Evolutionary conservation across 2,113 vertebrate species (phyloP).

Genomic region (Cheirogaleus medius): DNA sequence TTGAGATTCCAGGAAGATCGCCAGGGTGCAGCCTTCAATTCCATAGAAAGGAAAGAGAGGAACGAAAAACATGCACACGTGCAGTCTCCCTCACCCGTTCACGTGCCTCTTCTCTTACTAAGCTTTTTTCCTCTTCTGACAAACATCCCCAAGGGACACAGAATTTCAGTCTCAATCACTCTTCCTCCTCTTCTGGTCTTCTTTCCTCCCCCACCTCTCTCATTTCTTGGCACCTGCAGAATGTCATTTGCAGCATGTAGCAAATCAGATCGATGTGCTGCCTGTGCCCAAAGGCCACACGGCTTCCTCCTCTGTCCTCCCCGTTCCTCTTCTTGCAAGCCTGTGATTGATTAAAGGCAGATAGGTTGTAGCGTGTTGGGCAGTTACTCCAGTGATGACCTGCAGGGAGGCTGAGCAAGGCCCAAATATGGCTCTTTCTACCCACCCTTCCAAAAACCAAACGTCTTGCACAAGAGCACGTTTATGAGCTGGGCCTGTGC

Average conservation of each 20-base stretch:
- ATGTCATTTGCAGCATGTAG: not conserved
- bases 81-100: not conserved
- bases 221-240: not conserved
- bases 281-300: not conserved
- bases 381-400: slow-evolving; percentile 72
- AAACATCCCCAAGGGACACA: not conserved
- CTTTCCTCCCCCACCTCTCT: not conserved
- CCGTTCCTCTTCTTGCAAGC: not conserved
- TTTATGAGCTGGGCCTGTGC: slow-evolving; percentile 78
- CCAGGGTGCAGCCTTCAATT: slow-evolving; percentile 83
- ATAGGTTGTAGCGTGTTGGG: not conserved
- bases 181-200: not conserved
- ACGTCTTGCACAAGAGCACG: slow-evolving; percentile 81
- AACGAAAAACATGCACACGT: slow-evolving; percentile 63
- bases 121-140: not conserved
- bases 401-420: slow-evolving; percentile 74
- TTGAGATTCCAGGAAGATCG: slow-evolving; percentile 85
- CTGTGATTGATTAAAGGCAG: slow-evolving; percentile 43
- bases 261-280: not conserved
- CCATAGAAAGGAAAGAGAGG: slow-evolving; percentile 87
- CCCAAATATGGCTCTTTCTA: slow-evolving; percentile 85
- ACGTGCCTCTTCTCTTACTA: not conserved
- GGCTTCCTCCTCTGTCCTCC: not conserved
- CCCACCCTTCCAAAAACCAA: slow-evolving; percentile 82
- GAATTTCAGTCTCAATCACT: not conserved